Evolutionary conservation across 2,888 invertebrate genomes (phyloP).

Genomic region (Odontocolon sp.): DNA sequence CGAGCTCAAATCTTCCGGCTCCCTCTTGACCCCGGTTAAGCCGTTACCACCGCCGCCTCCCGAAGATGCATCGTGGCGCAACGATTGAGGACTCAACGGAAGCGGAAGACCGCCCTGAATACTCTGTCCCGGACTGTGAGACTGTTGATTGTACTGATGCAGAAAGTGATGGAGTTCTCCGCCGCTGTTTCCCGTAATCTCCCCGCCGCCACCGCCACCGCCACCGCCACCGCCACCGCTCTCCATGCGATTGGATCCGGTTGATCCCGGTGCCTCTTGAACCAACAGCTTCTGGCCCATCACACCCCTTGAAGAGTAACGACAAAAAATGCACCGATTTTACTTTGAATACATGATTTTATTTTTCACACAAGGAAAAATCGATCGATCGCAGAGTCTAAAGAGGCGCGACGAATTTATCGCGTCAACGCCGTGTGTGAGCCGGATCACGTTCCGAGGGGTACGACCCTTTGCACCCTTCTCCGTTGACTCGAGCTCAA

Average conservation of each 20-base stretch:
- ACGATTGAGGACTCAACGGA: slow-evolving; percentile 78
- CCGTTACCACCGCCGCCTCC: slow-evolving; percentile 70
- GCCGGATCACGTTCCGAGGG: background rate
- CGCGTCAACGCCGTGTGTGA: slow-evolving; percentile 34
- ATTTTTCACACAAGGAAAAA: too few relatives aligned
- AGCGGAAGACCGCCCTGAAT: slow-evolving; percentile 81
- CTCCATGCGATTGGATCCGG: slow-evolving; percentile 76
- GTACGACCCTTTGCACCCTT: slow-evolving; percentile 4
- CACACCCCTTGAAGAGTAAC: slow-evolving; percentile 76
- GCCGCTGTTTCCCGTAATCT: slow-evolving; percentile 82
- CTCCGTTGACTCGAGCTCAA: background rate
- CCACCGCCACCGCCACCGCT: too few relatives aligned
- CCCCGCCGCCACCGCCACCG: too few relatives aligned
- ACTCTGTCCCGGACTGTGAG: slow-evolving; percentile 80
- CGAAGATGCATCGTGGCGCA: slow-evolving; percentile 76
- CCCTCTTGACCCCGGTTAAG: slow-evolving; percentile 85
- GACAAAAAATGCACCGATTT: background rate
- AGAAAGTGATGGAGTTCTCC: slow-evolving; percentile 80
- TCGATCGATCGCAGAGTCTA: slow-evolving; percentile 47
- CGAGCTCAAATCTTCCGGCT: slow-evolving; percentile 90
- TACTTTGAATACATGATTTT: too few relatives aligned
- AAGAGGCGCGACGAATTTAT: slow-evolving; percentile 57
- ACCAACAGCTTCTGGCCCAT: slow-evolving; percentile 80
- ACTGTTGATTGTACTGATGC: slow-evolving; percentile 79
- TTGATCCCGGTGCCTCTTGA: slow-evolving; percentile 77